phyloP scores from a whole-genome alignment of 1,140 invertebrate species.

The Zaprionus lachaisei region DNA sequence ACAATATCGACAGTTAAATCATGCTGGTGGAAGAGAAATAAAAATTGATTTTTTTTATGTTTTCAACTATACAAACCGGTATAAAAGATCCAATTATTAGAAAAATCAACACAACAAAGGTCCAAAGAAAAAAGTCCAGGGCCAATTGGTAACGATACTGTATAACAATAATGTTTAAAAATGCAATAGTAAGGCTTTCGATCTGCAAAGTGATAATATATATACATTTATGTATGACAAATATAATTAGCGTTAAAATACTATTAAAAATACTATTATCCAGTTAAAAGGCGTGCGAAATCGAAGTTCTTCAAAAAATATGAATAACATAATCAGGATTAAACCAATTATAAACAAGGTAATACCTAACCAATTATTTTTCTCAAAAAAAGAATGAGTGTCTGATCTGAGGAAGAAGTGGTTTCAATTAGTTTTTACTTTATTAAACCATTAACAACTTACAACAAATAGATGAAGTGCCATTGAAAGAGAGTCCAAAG shows the following conservation, averaged over 20 bases:
- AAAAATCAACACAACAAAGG: conserved; percentile 32
- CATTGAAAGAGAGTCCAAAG: conserved; percentile 29
- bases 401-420: conserved; percentile 11
- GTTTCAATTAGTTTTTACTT: neutral
- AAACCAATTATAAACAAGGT: conserved; percentile 44
- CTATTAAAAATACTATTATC: conserved; percentile 52
- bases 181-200: conserved; percentile 46
- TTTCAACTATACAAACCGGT: conserved; percentile 37
- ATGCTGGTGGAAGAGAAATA: conserved; percentile 17
- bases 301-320: conserved; percentile 58
- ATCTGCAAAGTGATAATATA: conserved; percentile 17
- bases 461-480: conserved; percentile 43
- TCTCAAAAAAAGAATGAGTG: conserved; percentile 6
- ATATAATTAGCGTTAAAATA: neutral
- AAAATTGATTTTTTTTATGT: neutral
- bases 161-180: conserved; percentile 33
- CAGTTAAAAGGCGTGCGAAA: conserved; percentile 50
- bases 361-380: conserved; percentile 39
- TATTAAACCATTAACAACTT: conserved; percentile 2
- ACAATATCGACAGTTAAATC: conserved; percentile 62
- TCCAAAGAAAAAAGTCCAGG: conserved; percentile 36
- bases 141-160: conserved; percentile 45
- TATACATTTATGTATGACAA: neutral
- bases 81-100: conserved; percentile 37
- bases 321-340: conserved; percentile 39